Evolutionary conservation across 1,140 invertebrate species (phyloP).

Genomic region (Polypedilum vanderplanki): DNA sequence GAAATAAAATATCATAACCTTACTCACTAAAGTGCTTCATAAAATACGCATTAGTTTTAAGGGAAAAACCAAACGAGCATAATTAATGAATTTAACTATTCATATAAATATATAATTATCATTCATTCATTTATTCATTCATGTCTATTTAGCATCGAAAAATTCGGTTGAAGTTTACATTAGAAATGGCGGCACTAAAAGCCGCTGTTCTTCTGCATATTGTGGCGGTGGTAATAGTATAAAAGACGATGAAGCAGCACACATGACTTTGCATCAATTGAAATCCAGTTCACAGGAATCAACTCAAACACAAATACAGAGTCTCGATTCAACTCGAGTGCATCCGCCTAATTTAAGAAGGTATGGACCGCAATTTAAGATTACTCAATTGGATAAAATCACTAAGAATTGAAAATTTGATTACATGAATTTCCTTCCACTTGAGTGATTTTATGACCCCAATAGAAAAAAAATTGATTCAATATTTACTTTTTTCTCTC

Average conservation of each 20-base stretch:
- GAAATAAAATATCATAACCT: no score
- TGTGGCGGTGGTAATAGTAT: background rate
- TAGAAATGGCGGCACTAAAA: background rate
- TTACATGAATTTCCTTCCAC: background rate
- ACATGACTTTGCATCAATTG: background rate
- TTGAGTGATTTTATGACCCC: conserved; percentile 7
- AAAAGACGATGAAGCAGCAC: background rate
- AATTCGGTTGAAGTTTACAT: conserved; percentile 8
- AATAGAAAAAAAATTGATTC: background rate
- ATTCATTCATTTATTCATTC: background rate
- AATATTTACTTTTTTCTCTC: conserved; percentile 30
- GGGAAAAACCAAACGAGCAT: no score
- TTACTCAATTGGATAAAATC: no score
- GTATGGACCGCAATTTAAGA: background rate
- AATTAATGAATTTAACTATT: no score
- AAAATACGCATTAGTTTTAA: no score
- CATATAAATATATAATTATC: background rate
- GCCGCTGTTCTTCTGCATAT: background rate
- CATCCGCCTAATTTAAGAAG: background rate
- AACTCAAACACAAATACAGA: background rate
- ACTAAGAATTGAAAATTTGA: no score
- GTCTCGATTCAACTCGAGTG: background rate
- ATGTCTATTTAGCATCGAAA: background rate
- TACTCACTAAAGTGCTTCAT: no score
- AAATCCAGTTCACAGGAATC: background rate